Conservation (phyloP, 2,797 vertebrate species). For the Amphiprion clarkii region DNA sequence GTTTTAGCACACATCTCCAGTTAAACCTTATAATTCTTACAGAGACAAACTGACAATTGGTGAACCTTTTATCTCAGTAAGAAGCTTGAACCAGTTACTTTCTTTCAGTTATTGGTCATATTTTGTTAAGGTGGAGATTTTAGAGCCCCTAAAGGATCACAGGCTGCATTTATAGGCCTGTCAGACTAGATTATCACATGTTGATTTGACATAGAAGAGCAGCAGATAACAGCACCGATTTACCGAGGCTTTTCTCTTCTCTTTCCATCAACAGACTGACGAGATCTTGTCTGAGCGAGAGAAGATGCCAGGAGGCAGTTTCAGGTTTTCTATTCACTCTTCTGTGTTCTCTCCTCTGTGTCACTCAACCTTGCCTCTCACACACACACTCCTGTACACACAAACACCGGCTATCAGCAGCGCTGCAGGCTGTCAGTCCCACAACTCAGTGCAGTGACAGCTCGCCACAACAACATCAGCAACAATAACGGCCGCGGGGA, state of each 20-base stretch:
- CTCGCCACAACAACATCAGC: conserved; percentile 29
- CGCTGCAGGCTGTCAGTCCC: conserved; percentile 31
- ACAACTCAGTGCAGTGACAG: conserved; percentile 49
- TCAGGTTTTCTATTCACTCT: conserved; percentile 15
- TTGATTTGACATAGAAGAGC: not conserved
- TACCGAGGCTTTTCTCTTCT: conserved; percentile 1
- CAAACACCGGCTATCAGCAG: conserved; percentile 39
- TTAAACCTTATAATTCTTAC: not conserved
- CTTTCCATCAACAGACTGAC: not conserved
- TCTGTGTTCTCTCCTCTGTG: conserved; percentile 22
- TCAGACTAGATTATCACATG: conserved; percentile 20
- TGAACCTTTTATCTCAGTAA: too few species aligned
- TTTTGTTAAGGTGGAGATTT: not conserved
- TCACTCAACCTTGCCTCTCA: conserved; percentile 19
- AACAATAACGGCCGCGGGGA: conserved; percentile 39
- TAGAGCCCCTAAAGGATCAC: not conserved
- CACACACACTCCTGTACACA: conserved; percentile 6
- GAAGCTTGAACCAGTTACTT: too few species aligned
- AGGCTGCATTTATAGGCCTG: conserved; percentile 19
- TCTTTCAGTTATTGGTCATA: not conserved
- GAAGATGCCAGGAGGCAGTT: conserved; percentile 16
- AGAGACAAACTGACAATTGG: too few species aligned
- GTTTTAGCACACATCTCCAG: not conserved
- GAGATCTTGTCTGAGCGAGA: not conserved
- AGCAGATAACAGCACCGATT: not conserved